These are phyloP conservation scores for Sclerodermus sp. DNA, from an alignment of 2,888 invertebrate genomes.

Conservation along the genomic window DNA sequence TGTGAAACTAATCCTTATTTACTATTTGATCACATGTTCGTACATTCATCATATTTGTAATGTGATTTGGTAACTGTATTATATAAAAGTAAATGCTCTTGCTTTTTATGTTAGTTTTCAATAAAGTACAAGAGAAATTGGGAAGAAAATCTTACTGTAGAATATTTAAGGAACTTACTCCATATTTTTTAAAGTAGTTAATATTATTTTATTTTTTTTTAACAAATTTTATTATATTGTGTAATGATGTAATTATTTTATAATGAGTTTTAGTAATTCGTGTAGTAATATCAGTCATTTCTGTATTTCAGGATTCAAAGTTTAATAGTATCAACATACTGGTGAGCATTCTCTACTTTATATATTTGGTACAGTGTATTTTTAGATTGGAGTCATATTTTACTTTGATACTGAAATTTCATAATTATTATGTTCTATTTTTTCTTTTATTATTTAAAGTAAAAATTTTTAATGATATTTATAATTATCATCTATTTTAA, in stretches of 20 bases:
- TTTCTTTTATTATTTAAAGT: not conserved
- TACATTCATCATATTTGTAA: not conserved
- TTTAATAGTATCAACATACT: not conserved
- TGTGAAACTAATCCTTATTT: conserved; percentile 1
- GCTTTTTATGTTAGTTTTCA: not conserved
- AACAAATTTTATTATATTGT: not conserved
- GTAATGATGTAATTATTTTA: not conserved
- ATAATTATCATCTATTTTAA: too few relatives aligned
- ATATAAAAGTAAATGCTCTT: not conserved
- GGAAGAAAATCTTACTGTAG: not conserved
- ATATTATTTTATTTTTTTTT: not conserved
- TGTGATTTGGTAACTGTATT: not conserved
- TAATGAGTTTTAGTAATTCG: not conserved
- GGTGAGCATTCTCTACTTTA: not conserved
- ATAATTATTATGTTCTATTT: not conserved
- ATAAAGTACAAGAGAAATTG: too few relatives aligned
- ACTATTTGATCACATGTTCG: not conserved
- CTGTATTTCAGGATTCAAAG: not conserved
- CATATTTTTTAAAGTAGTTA: not conserved
- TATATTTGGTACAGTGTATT: conserved; percentile 2
- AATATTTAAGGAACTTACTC: not conserved
- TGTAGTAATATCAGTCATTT: not conserved
- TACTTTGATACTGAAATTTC: not conserved
- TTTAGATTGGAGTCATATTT: not conserved
- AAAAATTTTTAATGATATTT: not conserved